Evolutionary conservation across 2,797 vertebrate genomes (phyloP), one percentile per base, ranked within the genome.

Genomic region (Hydrolagus colliei): DNA sequence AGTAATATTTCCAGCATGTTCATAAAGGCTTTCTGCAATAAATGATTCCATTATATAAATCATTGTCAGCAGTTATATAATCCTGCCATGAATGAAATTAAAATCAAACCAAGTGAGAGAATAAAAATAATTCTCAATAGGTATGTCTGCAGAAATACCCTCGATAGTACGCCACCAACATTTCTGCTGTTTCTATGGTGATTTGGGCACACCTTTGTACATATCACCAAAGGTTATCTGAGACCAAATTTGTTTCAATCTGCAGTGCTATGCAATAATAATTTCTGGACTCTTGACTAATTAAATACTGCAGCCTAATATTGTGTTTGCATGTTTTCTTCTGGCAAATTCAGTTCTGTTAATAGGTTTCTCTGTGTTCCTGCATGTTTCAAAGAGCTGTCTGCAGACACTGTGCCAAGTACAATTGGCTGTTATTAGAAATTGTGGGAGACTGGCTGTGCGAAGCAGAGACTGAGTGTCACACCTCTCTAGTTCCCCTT

Each of bases 121-220:
- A 82, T 41, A 68, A 16, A 84, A 84, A 84, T 84, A n/a, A 71
- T 84, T 84, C 65, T 84, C 20, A 84, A 84, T 84, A 12, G 32
- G 5, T 18, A 10, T 71, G 65, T 35, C 65, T 68, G 65, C 79
- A 71, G 63, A 18, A 52, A 71, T 71, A 32, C 27, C 63, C 16
- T 9, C 9, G 71, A n/a, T 71, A 16, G 18, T n/a, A 32, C 18
- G 35, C 18, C 65, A 52, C 79, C 41, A 41, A 68, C 41, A 68
- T 27, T 5, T 84, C 65, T 52, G n/a, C 32, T 41, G 79, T 84
- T 84, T 41, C 79, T 84, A 84, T 84, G 65, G 79, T 35, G 79
- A 84, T 84, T 84, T 84, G 16, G 5, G 65, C 79, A 32, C 2
- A 62, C 16, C 27, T 82, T 67, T 68, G 7, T 82, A 41, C 14